These are phyloP conservation scores for Seriola aureovittata DNA, from an alignment of 2,113 vertebrate genomes.

Conservation along the genomic window DNA sequence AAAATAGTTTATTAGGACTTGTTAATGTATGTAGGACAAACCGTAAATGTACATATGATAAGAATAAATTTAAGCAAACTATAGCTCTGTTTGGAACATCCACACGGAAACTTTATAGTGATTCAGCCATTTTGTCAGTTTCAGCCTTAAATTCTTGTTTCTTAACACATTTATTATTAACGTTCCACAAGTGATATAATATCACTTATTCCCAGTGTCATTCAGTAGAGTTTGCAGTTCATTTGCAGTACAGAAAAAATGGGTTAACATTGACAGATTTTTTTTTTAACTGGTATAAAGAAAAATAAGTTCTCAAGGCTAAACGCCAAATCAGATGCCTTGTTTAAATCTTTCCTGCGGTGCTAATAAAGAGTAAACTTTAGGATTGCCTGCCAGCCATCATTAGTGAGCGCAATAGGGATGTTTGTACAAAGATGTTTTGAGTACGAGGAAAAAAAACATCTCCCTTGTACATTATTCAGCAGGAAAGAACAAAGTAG, in stretches of 20 bases:
- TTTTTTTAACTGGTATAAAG: not conserved
- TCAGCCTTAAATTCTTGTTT: not conserved
- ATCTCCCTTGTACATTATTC: conserved; percentile 62
- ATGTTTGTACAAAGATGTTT: conserved; percentile 30
- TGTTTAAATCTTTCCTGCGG: conserved; percentile 35
- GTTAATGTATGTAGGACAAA: too few species aligned
- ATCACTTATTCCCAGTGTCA: not conserved
- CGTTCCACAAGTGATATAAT: not conserved
- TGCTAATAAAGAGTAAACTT: conserved; percentile 48
- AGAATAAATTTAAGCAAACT: too few species aligned
- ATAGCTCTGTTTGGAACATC: too few species aligned
- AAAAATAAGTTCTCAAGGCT: not conserved
- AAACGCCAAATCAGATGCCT: conserved; percentile 8
- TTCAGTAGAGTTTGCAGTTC: not conserved
- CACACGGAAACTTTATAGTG: too few species aligned
- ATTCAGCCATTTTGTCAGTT: not conserved
- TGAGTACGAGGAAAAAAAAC: conserved; percentile 24
- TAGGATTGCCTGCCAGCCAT: conserved; percentile 49
- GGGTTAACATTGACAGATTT: not conserved
- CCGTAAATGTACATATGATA: too few species aligned
- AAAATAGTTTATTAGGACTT: too few species aligned
- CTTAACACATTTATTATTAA: too few species aligned
- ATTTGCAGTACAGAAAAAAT: not conserved
- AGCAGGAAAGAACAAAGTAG: conserved; percentile 20
- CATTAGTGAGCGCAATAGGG: conserved; percentile 44